Conservation (phyloP, 1,140 invertebrate genomes). For the Drosophila miranda region DNA sequence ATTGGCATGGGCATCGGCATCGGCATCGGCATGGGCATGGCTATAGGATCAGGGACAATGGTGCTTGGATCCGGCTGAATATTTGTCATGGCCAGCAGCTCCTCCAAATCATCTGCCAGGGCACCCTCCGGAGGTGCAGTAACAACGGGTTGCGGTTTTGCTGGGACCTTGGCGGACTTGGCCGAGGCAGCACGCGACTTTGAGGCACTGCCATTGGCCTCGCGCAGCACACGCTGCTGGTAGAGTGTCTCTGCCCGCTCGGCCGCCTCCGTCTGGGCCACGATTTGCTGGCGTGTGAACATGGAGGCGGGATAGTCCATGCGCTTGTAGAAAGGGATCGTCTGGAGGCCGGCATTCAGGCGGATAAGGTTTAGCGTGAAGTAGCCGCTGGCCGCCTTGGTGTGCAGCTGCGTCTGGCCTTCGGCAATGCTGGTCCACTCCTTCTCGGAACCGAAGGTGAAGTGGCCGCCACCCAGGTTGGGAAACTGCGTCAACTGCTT, state of each 20-base stretch:
- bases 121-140: neutral
- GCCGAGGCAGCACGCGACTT: constrained; percentile 43
- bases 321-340: constrained; percentile 78
- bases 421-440: constrained; percentile 65
- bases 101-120: constrained; percentile 59
- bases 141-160: neutral
- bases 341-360: constrained; percentile 67
- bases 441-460: constrained; percentile 72
- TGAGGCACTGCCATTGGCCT: constrained; percentile 33
- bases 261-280: constrained; percentile 62
- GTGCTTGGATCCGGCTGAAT: constrained; percentile 31
- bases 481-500: constrained; percentile 65
- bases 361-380: constrained; percentile 70
- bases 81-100: constrained; percentile 65
- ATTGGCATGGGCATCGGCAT: constrained; percentile 41
- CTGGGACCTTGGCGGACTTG: constrained; percentile 16
- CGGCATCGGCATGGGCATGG: constrained; percentile 14
- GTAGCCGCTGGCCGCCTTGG: constrained; percentile 57
- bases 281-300: constrained; percentile 65
- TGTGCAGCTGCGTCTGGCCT: constrained; percentile 54
- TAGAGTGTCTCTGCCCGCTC: constrained; percentile 64
- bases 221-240: constrained; percentile 55
- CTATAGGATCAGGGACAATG: neutral
- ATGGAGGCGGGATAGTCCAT: constrained; percentile 69
- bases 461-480: constrained; percentile 68